Conservation (phyloP, 2,888 invertebrate species). For the Cephus sareptanus region DNA sequence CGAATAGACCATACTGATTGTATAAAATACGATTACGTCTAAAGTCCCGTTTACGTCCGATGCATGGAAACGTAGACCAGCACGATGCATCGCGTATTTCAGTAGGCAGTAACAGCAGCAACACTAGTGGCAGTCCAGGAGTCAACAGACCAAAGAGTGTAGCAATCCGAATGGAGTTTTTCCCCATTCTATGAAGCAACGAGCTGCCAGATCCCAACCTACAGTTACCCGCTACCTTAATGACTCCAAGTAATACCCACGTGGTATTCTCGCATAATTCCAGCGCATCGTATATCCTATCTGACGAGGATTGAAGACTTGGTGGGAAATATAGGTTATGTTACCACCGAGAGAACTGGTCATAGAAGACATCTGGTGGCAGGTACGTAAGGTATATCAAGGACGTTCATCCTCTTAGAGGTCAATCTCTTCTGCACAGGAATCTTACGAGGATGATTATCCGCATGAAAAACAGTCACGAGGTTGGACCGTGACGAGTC, state of each 20-base stretch:
- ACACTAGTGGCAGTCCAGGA: not conserved
- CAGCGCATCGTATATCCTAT: not conserved
- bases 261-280: not conserved
- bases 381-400: not conserved
- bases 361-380: not conserved
- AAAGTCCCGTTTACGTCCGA: not conserved
- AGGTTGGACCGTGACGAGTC: not conserved
- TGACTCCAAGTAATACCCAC: not conserved
- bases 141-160: not conserved
- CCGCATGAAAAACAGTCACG: not conserved
- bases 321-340: not conserved
- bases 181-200: not conserved
- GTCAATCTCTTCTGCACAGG: not conserved
- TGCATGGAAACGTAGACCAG: not conserved
- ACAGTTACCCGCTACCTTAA: not conserved
- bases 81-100: not conserved
- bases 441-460: not conserved
- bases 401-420: not conserved
- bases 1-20: not conserved
- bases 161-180: not conserved
- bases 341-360: not conserved
- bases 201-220: not conserved
- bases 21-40: not conserved
- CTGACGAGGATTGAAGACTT: not conserved
- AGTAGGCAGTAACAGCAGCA: not conserved